These are phyloP conservation scores for Clunio marinus DNA, from an alignment of 2,888 invertebrate species.

Conservation along the genomic window DNA sequence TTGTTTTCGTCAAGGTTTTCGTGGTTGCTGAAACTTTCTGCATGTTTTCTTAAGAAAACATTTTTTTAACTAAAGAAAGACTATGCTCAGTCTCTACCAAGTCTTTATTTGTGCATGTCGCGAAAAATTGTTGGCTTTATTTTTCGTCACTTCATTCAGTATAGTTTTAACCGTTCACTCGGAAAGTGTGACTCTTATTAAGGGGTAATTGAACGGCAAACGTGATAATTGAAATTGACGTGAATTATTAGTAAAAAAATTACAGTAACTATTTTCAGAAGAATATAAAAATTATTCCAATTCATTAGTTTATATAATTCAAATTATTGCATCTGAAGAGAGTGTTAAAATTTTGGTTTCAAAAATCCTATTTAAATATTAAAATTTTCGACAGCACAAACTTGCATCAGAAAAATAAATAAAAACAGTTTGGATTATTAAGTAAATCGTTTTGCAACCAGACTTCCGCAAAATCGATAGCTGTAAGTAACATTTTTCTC, in stretches of 20 bases:
- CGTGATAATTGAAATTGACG: too few relatives aligned
- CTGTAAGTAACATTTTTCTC: slow-evolving; percentile 2
- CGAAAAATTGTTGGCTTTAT: not conserved
- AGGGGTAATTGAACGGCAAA: not conserved
- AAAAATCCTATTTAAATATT: too few relatives aligned
- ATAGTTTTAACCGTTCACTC: not conserved
- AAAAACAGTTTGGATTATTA: not conserved
- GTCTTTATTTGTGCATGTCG: not conserved
- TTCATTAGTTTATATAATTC: too few relatives aligned
- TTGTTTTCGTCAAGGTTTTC: too few relatives aligned
- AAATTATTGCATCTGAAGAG: too few relatives aligned
- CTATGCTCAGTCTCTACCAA: not conserved
- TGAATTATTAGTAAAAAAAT: too few relatives aligned
- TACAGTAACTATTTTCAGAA: too few relatives aligned
- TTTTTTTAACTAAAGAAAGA: not conserved
- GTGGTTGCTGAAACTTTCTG: not conserved
- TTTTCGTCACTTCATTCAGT: not conserved
- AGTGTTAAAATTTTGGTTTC: too few relatives aligned
- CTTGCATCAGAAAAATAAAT: too few relatives aligned
- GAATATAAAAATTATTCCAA: too few relatives aligned
- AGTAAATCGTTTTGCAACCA: not conserved
- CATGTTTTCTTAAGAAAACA: not conserved
- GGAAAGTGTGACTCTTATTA: too few relatives aligned
- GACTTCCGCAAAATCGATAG: slow-evolving; percentile 2
- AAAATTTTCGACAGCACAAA: too few relatives aligned